Evolutionary conservation across 1,140 invertebrate species (phyloP).

Genomic region (Popillia japonica): DNA sequence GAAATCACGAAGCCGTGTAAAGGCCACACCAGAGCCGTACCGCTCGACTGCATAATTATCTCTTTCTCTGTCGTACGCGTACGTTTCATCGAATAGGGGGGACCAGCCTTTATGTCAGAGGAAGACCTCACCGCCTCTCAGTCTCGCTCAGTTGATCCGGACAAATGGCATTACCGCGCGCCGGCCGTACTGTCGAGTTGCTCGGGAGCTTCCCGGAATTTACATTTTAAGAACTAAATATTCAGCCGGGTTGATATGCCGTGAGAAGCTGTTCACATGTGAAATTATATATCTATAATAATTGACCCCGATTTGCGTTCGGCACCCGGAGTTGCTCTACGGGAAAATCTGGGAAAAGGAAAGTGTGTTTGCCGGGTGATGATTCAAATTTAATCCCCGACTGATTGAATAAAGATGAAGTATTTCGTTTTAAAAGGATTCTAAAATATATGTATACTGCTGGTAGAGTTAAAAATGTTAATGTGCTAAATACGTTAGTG

Average conservation of each 20-base stretch:
- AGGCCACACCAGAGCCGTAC: conserved; percentile 46
- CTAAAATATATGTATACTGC: neutral
- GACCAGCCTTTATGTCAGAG: neutral
- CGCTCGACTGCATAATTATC: conserved; percentile 56
- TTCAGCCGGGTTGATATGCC: conserved; percentile 50
- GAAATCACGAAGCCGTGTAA: conserved; percentile 56
- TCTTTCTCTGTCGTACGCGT: conserved; percentile 39
- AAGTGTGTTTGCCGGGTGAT: neutral
- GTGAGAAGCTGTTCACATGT: conserved; percentile 50
- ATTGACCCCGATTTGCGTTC: neutral
- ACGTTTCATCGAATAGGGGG: neutral
- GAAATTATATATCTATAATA: conserved; percentile 37
- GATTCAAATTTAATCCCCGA: conserved; percentile 7
- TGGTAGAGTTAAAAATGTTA: too few species aligned
- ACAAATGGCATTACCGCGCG: conserved; percentile 26
- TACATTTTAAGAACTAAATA: conserved; percentile 52
- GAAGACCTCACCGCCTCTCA: neutral
- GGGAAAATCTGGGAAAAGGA: conserved; percentile 15
- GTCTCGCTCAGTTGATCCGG: conserved; percentile 31
- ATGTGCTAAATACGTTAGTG: too few species aligned
- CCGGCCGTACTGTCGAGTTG: conserved; percentile 40
- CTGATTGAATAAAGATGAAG: conserved; percentile 15
- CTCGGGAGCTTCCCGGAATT: conserved; percentile 51
- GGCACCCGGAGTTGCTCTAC: neutral
- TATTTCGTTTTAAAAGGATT: neutral